A percentile compares a stretch with the other conserved stretches of the same genome.
phyloP scores from a whole-genome alignment of 1,140 invertebrate species.

The Copidosoma floridanum region DNA sequence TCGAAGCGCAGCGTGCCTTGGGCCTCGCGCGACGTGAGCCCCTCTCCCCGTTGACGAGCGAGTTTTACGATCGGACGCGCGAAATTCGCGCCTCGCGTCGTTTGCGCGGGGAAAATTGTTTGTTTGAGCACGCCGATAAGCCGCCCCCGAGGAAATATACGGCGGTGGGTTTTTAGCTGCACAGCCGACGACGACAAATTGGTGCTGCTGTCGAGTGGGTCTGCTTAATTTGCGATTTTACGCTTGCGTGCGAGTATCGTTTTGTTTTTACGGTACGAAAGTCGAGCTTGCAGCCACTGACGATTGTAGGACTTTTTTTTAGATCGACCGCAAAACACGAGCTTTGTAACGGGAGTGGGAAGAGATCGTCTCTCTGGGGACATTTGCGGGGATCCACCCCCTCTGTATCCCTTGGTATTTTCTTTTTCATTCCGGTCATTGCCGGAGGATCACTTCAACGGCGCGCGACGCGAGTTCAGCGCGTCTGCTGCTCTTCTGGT shows the following conservation, averaged over 20 bases:
- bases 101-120: not conserved
- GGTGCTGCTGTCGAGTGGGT: too few species aligned
- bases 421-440: slow-evolving; percentile 38
- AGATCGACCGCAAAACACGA: too few species aligned
- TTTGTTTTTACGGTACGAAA: too few species aligned
- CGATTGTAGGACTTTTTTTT: too few species aligned
- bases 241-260: too few species aligned
- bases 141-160: too few species aligned
- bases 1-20: not conserved
- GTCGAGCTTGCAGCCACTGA: too few species aligned
- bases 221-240: too few species aligned
- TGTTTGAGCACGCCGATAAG: not conserved
- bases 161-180: too few species aligned
- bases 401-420: slow-evolving; percentile 13
- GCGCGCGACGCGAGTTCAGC: slow-evolving; percentile 11
- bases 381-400: slow-evolving; percentile 30
- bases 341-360: not conserved
- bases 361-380: slow-evolving; percentile 30
- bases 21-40: not conserved
- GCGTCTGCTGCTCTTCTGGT: too few species aligned
- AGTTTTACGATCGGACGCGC: slow-evolving; percentile 11
- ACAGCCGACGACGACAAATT: too few species aligned
- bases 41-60: not conserved
- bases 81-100: not conserved
- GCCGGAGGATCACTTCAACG: slow-evolving; percentile 34